Percentiles rank a stretch among this genome's conserved stretches.
Conservation (phyloP, 2,797 vertebrate species). For the Amazonetta brasiliensis region DNA sequence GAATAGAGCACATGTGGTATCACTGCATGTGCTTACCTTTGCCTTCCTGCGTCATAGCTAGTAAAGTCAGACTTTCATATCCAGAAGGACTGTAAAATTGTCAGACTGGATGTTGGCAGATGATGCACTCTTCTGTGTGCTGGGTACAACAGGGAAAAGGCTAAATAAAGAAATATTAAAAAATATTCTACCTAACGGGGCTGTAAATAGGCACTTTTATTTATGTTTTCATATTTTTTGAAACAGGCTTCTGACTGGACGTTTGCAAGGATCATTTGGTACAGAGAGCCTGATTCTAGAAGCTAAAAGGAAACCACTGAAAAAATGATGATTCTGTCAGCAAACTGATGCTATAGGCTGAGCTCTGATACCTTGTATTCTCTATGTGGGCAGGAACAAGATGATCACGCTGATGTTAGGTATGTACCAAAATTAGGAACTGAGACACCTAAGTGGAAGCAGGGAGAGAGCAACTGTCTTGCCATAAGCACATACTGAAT, state of each 20-base stretch:
- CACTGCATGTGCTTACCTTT: background rate
- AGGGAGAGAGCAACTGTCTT: background rate
- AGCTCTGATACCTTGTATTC: background rate
- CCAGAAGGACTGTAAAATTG: background rate
- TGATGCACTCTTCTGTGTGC: background rate
- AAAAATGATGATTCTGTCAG: background rate
- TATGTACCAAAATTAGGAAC: background rate
- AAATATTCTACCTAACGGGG: background rate
- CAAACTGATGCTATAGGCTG: background rate
- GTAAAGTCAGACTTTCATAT: background rate
- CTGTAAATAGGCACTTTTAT: background rate
- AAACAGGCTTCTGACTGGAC: background rate
- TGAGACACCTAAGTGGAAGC: background rate
- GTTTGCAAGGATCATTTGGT: background rate
- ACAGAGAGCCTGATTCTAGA: background rate
- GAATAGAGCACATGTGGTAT: background rate
- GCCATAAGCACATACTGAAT: background rate
- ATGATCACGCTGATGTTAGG: background rate
- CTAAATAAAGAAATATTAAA: background rate
- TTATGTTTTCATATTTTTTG: background rate
- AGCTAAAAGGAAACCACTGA: background rate
- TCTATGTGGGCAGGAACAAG: background rate
- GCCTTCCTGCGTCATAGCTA: background rate
- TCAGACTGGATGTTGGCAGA: background rate
- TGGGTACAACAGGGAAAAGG: background rate